Conservation (phyloP, 2,888 invertebrate genomes). For the Hirtodrosophila histrioides region DNA sequence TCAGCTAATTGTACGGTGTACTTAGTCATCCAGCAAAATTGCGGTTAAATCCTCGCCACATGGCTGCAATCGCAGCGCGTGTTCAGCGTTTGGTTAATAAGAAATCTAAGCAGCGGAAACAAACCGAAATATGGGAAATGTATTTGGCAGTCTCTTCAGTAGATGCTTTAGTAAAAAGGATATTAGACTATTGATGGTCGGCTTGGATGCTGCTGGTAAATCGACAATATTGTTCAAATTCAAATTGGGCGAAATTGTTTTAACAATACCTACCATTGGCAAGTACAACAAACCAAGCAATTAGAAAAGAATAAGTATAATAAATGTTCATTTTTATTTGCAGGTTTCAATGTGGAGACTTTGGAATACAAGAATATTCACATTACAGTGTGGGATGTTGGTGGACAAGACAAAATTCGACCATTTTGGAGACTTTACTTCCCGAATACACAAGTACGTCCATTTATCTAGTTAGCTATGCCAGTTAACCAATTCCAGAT, state of each 20-base stretch:
- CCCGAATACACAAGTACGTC: too few species aligned
- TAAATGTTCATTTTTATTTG: background rate
- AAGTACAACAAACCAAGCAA: conserved; percentile 80
- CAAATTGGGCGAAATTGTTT: too few species aligned
- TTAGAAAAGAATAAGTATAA: background rate
- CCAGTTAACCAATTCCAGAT: too few species aligned
- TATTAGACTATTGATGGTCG: conserved; percentile 99
- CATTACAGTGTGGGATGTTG: conserved; percentile 99
- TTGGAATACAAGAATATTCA: conserved; percentile 99
- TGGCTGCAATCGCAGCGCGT: too few species aligned
- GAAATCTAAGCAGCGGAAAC: too few species aligned
- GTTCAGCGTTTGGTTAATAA: too few species aligned
- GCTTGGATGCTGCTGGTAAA: conserved; percentile 99
- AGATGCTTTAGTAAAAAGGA: conserved; percentile 99
- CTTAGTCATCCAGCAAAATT: too few species aligned
- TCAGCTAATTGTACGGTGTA: too few species aligned
- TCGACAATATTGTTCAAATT: conserved; percentile 96
- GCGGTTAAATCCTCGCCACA: too few species aligned
- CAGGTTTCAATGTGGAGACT: conserved; percentile 98
- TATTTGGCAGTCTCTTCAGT: conserved; percentile 98
- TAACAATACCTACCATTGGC: too few species aligned
- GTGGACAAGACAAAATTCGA: conserved; percentile 98
- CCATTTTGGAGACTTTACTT: conserved; percentile 97
- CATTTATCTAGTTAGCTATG: too few species aligned
- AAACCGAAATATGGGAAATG: conserved; percentile 93